Conservation (phyloP, 2,888 invertebrate species). For the Hirtodrosophila alboralis region DNA sequence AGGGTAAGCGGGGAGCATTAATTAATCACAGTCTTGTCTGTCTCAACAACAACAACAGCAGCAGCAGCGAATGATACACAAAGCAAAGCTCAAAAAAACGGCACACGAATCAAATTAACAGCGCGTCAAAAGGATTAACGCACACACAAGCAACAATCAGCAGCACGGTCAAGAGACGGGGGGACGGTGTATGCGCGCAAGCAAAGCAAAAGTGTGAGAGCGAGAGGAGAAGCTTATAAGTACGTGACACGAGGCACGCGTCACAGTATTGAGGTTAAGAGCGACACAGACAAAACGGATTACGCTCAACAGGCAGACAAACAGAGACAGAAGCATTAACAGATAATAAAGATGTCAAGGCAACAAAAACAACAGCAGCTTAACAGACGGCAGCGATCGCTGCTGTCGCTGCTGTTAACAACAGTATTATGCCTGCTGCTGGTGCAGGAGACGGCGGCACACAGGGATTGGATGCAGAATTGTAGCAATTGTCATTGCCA, state of each 20-base stretch:
- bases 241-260: no score
- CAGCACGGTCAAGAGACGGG: no score
- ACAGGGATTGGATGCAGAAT: conserved; percentile 82
- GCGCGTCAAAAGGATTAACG: conserved; percentile 54
- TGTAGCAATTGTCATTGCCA: conserved; percentile 89
- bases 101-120: conserved; percentile 54
- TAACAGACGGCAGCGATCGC: conserved; percentile 7
- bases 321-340: not conserved
- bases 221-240: not conserved
- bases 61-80: conserved; percentile 1
- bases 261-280: no score
- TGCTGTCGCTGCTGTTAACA: conserved; percentile 13
- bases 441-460: conserved; percentile 52
- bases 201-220: not conserved
- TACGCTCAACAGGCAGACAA: not conserved
- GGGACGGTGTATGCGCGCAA: conserved; percentile 1
- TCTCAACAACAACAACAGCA: conserved; percentile 16
- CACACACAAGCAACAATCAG: no score
- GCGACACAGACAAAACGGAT: no score
- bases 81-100: conserved; percentile 19
- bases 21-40: conserved; percentile 75
- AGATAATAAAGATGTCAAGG: conserved; percentile 1
- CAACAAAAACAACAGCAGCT: no score
- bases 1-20: conserved; percentile 61
- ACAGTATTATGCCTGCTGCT: conserved; percentile 34